phyloP scores from a whole-genome alignment of 2,888 invertebrate species.

The Sesia apiformis region DNA sequence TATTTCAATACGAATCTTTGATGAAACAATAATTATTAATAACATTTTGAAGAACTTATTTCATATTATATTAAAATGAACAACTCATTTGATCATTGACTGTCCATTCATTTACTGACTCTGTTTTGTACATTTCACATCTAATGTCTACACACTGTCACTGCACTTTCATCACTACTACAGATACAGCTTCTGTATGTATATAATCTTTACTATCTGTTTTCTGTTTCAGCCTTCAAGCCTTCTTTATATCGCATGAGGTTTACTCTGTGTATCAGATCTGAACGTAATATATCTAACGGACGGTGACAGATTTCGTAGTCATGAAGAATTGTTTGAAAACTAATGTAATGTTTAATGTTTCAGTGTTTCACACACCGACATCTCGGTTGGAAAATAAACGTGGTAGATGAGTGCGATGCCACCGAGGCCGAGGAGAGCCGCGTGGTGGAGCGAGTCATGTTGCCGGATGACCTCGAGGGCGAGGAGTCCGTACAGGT shows the following conservation, averaged over 20 bases:
- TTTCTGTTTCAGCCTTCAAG: constrained; percentile 73
- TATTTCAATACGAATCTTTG: too few relatives aligned
- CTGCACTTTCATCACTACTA: too few relatives aligned
- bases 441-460: constrained; percentile 53
- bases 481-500: constrained; percentile 78
- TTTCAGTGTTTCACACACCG: constrained; percentile 93
- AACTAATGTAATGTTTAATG: constrained; percentile 9
- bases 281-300: constrained; percentile 17
- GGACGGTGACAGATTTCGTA: constrained; percentile 32
- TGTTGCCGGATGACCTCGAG: constrained; percentile 44
- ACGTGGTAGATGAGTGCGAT: constrained; percentile 89
- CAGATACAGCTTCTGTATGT: constrained; percentile 28
- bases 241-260: constrained; percentile 65
- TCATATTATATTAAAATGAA: too few relatives aligned
- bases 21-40: too few relatives aligned
- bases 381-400: constrained; percentile 96
- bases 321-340: background rate
- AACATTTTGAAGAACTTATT: too few relatives aligned
- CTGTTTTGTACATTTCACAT: too few relatives aligned
- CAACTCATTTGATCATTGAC: too few relatives aligned
- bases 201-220: constrained; percentile 60
- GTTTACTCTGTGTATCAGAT: constrained; percentile 30
- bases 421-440: constrained; percentile 70
- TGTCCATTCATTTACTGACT: too few relatives aligned
- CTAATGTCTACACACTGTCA: too few relatives aligned